Evolutionary conservation across 2,797 vertebrate genomes (phyloP), one percentile per base, ranked within the genome.

Genomic region (Poeciliopsis turneri): DNA sequence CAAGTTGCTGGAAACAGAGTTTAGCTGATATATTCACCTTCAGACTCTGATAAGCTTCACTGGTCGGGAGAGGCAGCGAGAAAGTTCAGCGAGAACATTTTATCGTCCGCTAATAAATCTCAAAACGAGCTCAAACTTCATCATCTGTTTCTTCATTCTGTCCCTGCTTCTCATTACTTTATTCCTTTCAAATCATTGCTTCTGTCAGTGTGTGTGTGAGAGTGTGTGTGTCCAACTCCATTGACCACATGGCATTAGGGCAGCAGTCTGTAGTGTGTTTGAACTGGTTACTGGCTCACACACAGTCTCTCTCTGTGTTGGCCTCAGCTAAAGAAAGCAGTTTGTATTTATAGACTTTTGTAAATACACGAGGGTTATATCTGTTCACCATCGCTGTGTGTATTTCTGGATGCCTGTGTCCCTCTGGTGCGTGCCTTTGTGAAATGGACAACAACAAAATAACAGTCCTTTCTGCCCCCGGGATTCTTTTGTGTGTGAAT

Each of bases 301-400:
- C 76, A 74, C 0, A 86, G 49, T 78, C 80, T 83, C 85, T 72
- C 82, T 88, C 64, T 90, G 90, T 92, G 89, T 86, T 83, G 82
- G 86, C 77, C 87, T 79, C 75, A 74, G 87, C 79, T 80, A 85
- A 92, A 93, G 84, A 92, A 90, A 92, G 87, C 53, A n/a, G 78
- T 84, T 91, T 84, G 72, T 93, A 93, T 94, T 92, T 94, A 91
- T 89, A 92, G 89, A 80, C 76, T 75, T 82, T 83, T 91, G 92
- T 90, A 92, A 93, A 93, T 92, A 94, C 87, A 87, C n/a, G 39
- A 78, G 68, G 69, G 85, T 88, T 93, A 92, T 93, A 92, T 93
- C 93, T 90, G 90, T 88, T 82, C 88, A 83, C 86, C 84, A 84
- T 82, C 84, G 89, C 86, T 85, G 61, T 0, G 82, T 72, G 74